Base-by-base conservation (phyloP, 2,113 vertebrate genomes). In the Paratilapia polleni region DNA sequence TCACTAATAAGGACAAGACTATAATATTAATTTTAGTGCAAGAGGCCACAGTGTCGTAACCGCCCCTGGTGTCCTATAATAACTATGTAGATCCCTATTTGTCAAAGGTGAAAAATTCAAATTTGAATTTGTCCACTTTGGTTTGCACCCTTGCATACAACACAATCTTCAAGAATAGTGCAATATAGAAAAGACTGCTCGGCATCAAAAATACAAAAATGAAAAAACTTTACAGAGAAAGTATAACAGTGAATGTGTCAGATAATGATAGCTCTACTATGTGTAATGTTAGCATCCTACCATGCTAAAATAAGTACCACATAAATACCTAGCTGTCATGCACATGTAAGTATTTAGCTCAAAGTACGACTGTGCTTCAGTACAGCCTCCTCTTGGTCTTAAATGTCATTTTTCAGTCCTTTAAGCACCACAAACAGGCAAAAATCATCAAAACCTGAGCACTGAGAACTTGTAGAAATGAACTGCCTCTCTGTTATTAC, bases 351-450 rank as follows among this genome's bases (percentile, higher is more conserved):
- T 9, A 28, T 49, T 31, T 17, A 47, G 73, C 36, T 31, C 26
- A 58, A 66, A 66, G 81, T 75, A 15, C 14, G 58, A 49, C 52
- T 66, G 24, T 47, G 61, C 24, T 58, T 62, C 17, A 47, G 49
- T 17, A 15, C n/a, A 41, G n/a, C 31, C 2, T 57, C 24, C 9
- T 57, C 52, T 70, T 38, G 26, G 26, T 54, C 73, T 64, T 77
- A 47, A 66, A 77, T 58, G 49, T 77, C 36, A 59, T 28, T 19
- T 31, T 4, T 31, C 15, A 13, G 36, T 20, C 36, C 62, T 57
- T 77, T 58, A 64, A 77, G 61, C 81, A 58, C 20, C 26, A 66
- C 73, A 58, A 47, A 62, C 60, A 77, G 49, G 49, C 14, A 47
- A 56, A 38, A 64, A 66, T 57, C 20, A 57, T 5, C 17, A 28